Evolutionary conservation across 2,113 vertebrate species (phyloP), one percentile per base, ranked within the genome.

Genomic region (Hylia prasina): DNA sequence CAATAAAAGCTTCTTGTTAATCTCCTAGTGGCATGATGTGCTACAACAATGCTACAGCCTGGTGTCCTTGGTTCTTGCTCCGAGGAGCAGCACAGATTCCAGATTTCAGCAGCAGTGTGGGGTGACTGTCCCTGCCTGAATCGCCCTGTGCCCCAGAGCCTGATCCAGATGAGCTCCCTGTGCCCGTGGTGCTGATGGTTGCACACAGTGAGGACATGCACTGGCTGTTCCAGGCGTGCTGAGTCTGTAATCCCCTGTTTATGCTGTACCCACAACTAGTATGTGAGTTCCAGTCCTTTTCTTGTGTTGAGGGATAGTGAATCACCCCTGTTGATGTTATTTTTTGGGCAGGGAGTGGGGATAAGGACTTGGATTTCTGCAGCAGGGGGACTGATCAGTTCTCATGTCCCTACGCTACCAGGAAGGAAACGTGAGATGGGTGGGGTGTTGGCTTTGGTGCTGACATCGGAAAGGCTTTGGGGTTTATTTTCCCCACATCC

Each of bases 321-420:
- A 69, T 88, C 21, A 15, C 64, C 35, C 28, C 23, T 1, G 5
- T 24, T 48, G 61, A 21, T 71, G 69, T 66, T 68, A 6, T 82
- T 64, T 88, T 70, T 56, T 71, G 50, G 69, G 31, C 37, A 40
- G 40, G 30, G 37, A 82, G 25, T 6, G 9, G 9, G 2, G 13
- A 19, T 30, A 15, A 65, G 53, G 33, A 33, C 27, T 82, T 86
- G 70, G 50, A 35, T 91, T 83, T 70, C 81, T 68, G 44, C 22
- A 15, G 24, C 22, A 50, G 3, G 42, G 56, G n/a, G 17, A 28
- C 47, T 1, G 4, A 51, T 89, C 50, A 13, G 50, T 56, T 79
- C 12, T 3, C 24, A 0, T 0, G 9, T 69, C 35, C 35, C 21
- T 20, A 4, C 47, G 2, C 3, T 37, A 10, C 16, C 1, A 1